Evolutionary conservation across 2,113 vertebrate genomes (phyloP).

Genomic region (Ploceus nigricollis): DNA sequence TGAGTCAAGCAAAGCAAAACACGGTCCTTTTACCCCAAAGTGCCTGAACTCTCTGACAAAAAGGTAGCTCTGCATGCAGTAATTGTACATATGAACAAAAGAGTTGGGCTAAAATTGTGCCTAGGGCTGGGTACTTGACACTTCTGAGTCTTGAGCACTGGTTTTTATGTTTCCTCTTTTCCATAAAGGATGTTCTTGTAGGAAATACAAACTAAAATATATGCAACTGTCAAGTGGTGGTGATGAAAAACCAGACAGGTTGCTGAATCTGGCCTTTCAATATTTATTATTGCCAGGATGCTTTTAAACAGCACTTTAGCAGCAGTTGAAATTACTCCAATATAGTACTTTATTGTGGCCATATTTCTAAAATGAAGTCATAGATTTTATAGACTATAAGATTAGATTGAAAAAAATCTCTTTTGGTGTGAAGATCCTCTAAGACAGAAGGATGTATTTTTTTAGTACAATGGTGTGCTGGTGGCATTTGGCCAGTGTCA

Average conservation of each 20-base stretch:
- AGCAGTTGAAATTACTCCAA: conserved; percentile 30
- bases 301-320: conserved; percentile 37
- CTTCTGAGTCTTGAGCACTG: neutral
- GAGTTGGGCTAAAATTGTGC: neutral
- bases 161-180: neutral
- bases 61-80: neutral
- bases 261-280: conserved; percentile 16
- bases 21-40: neutral
- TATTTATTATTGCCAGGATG: neutral
- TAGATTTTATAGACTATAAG: neutral
- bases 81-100: neutral
- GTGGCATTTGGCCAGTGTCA: neutral
- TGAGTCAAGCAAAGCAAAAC: neutral
- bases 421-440: neutral
- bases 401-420: neutral
- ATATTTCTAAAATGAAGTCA: conserved; percentile 9
- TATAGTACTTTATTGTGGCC: neutral
- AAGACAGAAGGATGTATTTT: neutral
- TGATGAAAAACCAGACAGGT: neutral
- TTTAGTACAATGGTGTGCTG: neutral
- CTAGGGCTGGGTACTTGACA: neutral
- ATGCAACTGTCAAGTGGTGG: neutral
- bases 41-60: neutral
- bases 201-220: neutral
- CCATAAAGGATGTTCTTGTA: neutral